phyloP scores from a whole-genome alignment of 2,113 vertebrate species.

The Tachysurus vachellii region DNA sequence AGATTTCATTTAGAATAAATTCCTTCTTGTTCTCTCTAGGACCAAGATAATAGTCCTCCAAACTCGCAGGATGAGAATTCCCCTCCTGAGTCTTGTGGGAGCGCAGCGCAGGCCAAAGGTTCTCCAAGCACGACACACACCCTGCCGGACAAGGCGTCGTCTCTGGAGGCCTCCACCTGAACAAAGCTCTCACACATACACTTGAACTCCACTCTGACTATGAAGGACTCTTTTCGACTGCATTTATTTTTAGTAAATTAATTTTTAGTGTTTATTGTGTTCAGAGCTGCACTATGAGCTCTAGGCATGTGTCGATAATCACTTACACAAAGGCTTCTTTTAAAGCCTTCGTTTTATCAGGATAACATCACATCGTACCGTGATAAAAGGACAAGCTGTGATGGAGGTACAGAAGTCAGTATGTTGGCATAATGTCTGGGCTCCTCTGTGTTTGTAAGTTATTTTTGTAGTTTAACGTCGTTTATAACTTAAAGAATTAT shows the following conservation, averaged over 20 bases:
- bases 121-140: not conserved
- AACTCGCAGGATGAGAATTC: constrained; percentile 5
- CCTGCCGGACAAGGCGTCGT: not conserved
- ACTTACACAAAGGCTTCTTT: not conserved
- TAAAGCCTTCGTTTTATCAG: not conserved
- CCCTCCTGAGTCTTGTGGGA: not conserved
- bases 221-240: not conserved
- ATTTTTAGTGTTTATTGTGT: not conserved
- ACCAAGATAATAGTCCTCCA: constrained; percentile 40
- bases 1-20: constrained; percentile 5
- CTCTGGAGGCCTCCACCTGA: not conserved
- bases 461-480: not conserved
- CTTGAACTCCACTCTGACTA: not conserved
- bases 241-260: not conserved
- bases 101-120: not conserved
- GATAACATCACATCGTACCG: not conserved
- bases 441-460: not conserved
- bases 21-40: constrained; percentile 35
- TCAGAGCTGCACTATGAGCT: not conserved
- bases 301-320: not conserved
- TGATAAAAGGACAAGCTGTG: not conserved
- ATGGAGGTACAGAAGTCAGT: not conserved
- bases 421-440: not conserved
- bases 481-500: not conserved
- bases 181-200: not conserved